These are phyloP conservation scores for Blastomussa wellsi DNA, from an alignment of 92 coral and sea anemone genomes.

Conservation along the genomic window DNA sequence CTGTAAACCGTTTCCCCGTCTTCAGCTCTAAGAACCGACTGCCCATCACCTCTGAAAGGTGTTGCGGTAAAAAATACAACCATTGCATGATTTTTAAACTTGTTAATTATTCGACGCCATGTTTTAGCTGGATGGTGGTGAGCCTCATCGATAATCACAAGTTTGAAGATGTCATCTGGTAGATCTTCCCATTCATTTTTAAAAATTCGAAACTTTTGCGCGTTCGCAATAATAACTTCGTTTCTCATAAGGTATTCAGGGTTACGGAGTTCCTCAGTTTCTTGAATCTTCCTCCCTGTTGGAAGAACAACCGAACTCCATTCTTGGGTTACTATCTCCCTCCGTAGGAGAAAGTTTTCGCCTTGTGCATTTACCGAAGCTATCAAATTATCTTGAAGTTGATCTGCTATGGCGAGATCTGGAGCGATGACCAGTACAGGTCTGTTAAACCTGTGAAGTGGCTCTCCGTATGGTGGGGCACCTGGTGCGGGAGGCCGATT, in stretches of 20 bases:
- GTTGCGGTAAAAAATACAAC: conserved; percentile 62
- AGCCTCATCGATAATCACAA: conserved; percentile 54
- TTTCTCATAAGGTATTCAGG: background rate
- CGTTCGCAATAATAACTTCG: conserved; percentile 49
- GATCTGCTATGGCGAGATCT: conserved; percentile 26
- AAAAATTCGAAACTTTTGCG: conserved; percentile 47
- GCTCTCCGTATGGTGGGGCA: background rate
- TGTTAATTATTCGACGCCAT: conserved; percentile 32
- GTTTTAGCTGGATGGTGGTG: conserved; percentile 50
- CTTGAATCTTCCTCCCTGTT: conserved; percentile 10
- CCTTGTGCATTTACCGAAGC: background rate
- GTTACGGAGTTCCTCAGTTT: background rate
- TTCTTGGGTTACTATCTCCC: conserved; percentile 23
- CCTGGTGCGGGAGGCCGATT: background rate
- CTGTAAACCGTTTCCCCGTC: conserved; percentile 18
- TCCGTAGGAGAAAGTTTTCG: conserved; percentile 45
- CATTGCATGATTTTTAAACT: conserved; percentile 21
- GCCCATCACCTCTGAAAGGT: conserved; percentile 42
- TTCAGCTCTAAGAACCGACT: background rate
- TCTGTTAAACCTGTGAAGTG: conserved; percentile 20
- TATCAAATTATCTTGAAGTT: conserved; percentile 24
- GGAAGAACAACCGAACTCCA: conserved; percentile 9
- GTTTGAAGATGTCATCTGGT: conserved; percentile 29
- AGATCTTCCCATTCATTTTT: conserved; percentile 40
- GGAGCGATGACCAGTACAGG: conserved; percentile 60